phyloP scores from a whole-genome alignment of 2,113 vertebrate species.

The Paedocypris sp. region DNA sequence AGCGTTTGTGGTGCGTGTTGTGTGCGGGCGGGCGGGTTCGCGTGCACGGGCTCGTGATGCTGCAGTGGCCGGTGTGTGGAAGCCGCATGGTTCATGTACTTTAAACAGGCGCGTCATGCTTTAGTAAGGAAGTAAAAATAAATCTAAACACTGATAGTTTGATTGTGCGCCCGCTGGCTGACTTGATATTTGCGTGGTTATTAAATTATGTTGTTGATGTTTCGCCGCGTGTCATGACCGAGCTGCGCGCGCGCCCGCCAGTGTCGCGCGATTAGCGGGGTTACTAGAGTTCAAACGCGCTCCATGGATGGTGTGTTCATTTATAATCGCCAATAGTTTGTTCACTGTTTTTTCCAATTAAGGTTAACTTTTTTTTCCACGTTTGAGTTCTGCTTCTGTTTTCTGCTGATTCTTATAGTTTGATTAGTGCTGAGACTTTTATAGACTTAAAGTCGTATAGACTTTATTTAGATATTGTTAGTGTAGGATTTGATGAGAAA shows the following conservation, averaged over 20 bases:
- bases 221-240: neutral
- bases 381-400: no score
- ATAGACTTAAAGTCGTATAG: no score
- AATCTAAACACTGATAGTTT: no score
- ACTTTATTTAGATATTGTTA: no score
- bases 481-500: no score
- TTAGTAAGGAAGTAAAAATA: no score
- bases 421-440: no score
- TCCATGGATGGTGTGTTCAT: neutral
- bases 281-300: constrained; percentile 36
- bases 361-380: no score
- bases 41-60: neutral
- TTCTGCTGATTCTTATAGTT: no score
- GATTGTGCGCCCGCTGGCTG: neutral
- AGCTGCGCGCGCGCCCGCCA: constrained; percentile 16
- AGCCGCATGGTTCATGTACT: neutral
- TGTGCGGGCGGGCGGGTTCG: neutral
- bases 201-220: neutral
- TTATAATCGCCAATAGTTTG: no score
- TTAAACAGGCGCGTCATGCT: no score
- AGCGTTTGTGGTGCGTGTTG: neutral
- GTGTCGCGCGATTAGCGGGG: constrained; percentile 24
- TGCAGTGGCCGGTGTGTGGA: neutral
- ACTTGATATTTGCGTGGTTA: neutral
- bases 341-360: no score